These are phyloP conservation scores for Drosophila biarmipes DNA, from an alignment of 1,140 invertebrate species.

Conservation along the genomic window DNA sequence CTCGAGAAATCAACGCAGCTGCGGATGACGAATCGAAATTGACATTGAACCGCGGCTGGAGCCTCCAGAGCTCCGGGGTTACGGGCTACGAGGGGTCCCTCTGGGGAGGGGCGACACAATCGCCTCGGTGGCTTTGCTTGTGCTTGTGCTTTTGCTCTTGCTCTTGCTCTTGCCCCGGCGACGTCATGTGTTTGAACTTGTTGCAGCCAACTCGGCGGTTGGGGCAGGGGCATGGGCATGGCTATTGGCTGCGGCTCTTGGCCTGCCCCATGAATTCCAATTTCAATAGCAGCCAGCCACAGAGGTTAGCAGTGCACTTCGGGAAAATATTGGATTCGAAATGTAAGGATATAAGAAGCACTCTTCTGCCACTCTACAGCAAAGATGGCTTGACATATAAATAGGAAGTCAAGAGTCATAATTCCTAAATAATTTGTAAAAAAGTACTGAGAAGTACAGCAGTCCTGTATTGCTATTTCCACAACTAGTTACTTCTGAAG, in stretches of 20 bases:
- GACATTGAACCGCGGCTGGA: conserved; percentile 78
- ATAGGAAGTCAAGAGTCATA: no score
- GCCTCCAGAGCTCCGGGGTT: conserved; percentile 5
- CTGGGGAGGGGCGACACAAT: conserved; percentile 31
- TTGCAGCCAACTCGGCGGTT: conserved; percentile 52
- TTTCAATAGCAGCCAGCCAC: conserved; percentile 45
- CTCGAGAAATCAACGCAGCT: conserved; percentile 81
- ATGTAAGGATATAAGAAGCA: no score
- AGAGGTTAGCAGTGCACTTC: conserved; percentile 30
- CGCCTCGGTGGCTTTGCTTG: conserved; percentile 29
- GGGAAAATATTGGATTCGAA: not conserved
- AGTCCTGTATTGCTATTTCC: no score
- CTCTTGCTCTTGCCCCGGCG: conserved; percentile 15
- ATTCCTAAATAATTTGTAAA: no score
- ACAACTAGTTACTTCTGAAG: not conserved
- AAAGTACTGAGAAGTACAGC: no score
- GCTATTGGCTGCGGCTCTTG: conserved; percentile 31
- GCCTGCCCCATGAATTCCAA: conserved; percentile 58
- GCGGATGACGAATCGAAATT: conserved; percentile 84
- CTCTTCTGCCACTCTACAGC: no score
- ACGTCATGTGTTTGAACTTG: conserved; percentile 68
- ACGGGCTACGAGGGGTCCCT: not conserved
- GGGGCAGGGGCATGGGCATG: conserved; percentile 26
- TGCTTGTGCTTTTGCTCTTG: conserved; percentile 8
- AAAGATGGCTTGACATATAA: no score